Conservation (phyloP, 2,797 vertebrate species). For the Myiothlypis coronata region DNA sequence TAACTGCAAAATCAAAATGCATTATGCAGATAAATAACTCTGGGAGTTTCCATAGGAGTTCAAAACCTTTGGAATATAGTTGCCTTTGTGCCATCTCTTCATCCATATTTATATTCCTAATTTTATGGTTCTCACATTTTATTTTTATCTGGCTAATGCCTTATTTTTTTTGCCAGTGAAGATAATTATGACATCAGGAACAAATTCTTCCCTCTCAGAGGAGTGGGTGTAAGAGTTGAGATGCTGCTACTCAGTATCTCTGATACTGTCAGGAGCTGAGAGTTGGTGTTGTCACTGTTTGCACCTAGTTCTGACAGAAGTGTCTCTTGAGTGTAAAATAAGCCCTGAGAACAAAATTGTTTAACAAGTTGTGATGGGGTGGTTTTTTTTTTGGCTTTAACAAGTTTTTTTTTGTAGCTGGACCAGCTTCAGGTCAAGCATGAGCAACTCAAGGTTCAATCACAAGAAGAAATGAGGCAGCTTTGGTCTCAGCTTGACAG, state of each 20-base stretch:
- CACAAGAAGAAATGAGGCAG: constrained; percentile 80
- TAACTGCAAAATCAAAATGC: background rate
- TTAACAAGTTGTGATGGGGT: background rate
- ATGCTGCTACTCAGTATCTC: background rate
- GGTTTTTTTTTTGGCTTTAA: background rate
- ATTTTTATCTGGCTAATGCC: background rate
- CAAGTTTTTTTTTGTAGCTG: constrained; percentile 70
- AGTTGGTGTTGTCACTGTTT: background rate
- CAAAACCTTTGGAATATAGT: background rate
- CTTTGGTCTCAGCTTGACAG: constrained; percentile 86
- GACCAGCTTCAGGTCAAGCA: constrained; percentile 73
- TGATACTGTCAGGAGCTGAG: background rate
- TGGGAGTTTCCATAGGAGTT: background rate
- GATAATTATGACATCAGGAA: background rate
- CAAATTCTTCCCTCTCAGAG: background rate
- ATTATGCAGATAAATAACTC: background rate
- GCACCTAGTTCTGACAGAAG: background rate
- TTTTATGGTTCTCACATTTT: background rate
- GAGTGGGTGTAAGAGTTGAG: background rate
- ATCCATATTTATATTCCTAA: background rate
- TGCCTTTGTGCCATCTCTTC: background rate
- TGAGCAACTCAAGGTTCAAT: constrained; percentile 75
- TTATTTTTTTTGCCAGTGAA: background rate
- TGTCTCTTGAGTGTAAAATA: background rate
- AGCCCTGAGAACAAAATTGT: background rate